phyloP scores from a whole-genome alignment of 2,113 vertebrate genomes.

The Sphaerodactylus townsendi region DNA sequence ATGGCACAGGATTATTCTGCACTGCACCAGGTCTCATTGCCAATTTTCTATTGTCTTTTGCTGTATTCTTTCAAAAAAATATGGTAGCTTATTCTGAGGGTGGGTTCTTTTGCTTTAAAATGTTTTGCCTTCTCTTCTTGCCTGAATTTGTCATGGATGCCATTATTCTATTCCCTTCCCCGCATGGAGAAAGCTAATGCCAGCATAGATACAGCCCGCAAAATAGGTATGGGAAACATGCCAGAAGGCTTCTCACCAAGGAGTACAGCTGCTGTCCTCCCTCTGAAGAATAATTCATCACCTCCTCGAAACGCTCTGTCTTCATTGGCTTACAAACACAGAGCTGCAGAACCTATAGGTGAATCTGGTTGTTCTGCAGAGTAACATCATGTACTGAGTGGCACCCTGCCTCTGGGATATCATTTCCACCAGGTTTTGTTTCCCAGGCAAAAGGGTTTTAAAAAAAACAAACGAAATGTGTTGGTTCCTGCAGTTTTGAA shows the following conservation, averaged over 20 bases:
- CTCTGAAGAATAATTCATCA: slow-evolving; percentile 55
- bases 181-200: slow-evolving; percentile 19
- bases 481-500: slow-evolving; percentile 27
- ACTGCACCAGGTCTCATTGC: neutral
- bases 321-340: slow-evolving; percentile 57
- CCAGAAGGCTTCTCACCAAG: slow-evolving; percentile 44
- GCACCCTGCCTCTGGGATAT: slow-evolving; percentile 28
- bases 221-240: slow-evolving; percentile 51
- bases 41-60: neutral
- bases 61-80: neutral
- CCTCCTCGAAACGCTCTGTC: slow-evolving; percentile 54
- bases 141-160: neutral
- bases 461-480: slow-evolving; percentile 20
- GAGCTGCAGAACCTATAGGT: slow-evolving; percentile 41
- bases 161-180: slow-evolving; percentile 6
- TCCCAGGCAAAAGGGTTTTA: slow-evolving; percentile 13
- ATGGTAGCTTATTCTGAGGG: neutral
- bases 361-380: neutral
- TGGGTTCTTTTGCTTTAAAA: neutral
- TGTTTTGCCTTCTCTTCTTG: neutral
- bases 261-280: slow-evolving; percentile 48
- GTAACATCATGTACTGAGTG: slow-evolving; percentile 16
- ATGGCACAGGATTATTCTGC: neutral
- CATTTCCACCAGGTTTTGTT: slow-evolving; percentile 17
- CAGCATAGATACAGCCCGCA: neutral